Evolutionary conservation across 2,888 invertebrate species (phyloP).

Genomic region (Mamestra brassicae): DNA sequence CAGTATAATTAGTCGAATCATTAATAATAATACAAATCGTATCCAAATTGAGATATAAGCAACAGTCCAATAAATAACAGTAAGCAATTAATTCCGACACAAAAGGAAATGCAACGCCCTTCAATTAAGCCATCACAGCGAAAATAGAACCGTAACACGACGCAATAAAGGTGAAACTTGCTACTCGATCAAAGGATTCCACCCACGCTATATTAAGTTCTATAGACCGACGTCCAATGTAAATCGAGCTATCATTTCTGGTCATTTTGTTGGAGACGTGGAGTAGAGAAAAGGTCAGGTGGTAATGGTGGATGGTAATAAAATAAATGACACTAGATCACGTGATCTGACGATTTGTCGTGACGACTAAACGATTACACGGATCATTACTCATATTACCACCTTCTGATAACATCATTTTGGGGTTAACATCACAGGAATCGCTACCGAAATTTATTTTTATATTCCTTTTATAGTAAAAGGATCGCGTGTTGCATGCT

Average conservation of each 20-base stretch:
- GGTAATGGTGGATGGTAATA: slow-evolving; percentile 47
- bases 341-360: slow-evolving; percentile 88
- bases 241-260: slow-evolving; percentile 64
- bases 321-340: slow-evolving; percentile 85
- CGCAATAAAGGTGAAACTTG: slow-evolving; percentile 64
- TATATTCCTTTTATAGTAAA: slow-evolving; percentile 30
- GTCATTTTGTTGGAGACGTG: slow-evolving; percentile 1
- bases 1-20: slow-evolving; percentile 59
- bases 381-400: slow-evolving; percentile 89
- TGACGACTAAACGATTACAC: slow-evolving; percentile 85
- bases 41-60: slow-evolving; percentile 73
- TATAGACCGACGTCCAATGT: slow-evolving; percentile 65
- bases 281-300: slow-evolving; percentile 36
- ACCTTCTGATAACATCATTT: slow-evolving; percentile 87
- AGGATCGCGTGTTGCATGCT: slow-evolving; percentile 55
- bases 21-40: slow-evolving; percentile 64
- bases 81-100: slow-evolving; percentile 77
- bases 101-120: slow-evolving; percentile 77
- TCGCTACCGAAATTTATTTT: slow-evolving; percentile 76
- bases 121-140: slow-evolving; percentile 60
- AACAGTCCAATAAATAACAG: slow-evolving; percentile 74
- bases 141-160: slow-evolving; percentile 56
- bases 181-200: slow-evolving; percentile 47
- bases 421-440: slow-evolving; percentile 68
- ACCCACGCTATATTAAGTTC: slow-evolving; percentile 71